Base-by-base conservation (phyloP, 1,140 invertebrate species). In the Steinernema khuongi region DNA sequence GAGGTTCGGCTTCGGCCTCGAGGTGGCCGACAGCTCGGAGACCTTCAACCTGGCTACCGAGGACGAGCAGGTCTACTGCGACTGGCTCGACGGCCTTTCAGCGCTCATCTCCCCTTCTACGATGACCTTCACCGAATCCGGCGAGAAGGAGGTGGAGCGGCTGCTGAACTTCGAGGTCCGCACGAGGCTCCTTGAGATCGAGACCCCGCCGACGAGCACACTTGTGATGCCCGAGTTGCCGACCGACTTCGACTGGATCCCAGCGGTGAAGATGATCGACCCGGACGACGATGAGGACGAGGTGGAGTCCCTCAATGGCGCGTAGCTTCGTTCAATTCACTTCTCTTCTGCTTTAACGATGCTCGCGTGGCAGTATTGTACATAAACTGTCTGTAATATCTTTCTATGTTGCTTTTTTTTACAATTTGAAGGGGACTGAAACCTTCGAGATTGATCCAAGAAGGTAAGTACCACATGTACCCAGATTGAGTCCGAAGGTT, bases 1-100 rank as follows among this genome's bases (percentile, higher is more conserved):
- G 29, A 31, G 30, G 18, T 72, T 28, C 26, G 44, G 50, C 4
- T 72, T 28, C 44, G 7, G 30, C 26, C 11, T 71, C 2, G 19
- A 67, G 71, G 41, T 66, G 1, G 29, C 33, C 44, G 26, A 36
- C 22, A 19, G 32, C 70, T 18, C 31, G 2, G 44, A 44, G 22
- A 14, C 50, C 4, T 60, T 60, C 50, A 60, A 17, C 50, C 50
- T 60, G 19, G 50, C 50, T 22, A 60, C 50, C 14, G 50, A 60
- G 11, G 50, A 60, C 50, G 71, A 72, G 29, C 71, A 72, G 29
- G 71, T 30, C 1, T 36, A 67, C 44, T 71, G 44, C 44, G 71
- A 44, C 41, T 72, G 71, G 71, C 4, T 72, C 22, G 71, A 72
- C 44, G 71, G 44, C 1, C 41, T 72, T 30, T 30, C 30, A n/a